A percentile compares a stretch with the other conserved stretches of the same genome.
Conservation (phyloP, 2,888 invertebrate genomes). For the Carpatolechia fugitivella region DNA sequence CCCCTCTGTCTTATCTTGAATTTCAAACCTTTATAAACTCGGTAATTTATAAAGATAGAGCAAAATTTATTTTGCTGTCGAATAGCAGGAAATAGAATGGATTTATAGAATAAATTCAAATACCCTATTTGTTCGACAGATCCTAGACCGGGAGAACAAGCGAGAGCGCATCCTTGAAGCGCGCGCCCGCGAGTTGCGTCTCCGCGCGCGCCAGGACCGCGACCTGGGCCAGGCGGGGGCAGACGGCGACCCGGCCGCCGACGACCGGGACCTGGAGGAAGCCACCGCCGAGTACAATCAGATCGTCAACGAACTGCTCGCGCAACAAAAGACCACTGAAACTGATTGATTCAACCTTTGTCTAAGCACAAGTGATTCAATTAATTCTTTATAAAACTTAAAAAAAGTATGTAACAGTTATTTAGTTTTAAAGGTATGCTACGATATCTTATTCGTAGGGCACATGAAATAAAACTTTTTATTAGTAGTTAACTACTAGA, state of each 20-base stretch:
- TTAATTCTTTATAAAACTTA: no score
- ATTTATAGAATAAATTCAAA: no score
- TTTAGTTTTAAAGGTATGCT: no score
- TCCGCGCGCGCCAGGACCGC: constrained; percentile 77
- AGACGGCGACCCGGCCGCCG: constrained; percentile 44
- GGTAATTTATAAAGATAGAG: no score
- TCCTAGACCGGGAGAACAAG: constrained; percentile 93
- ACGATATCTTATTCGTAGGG: no score
- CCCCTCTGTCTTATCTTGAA: no score
- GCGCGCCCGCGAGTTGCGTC: constrained; percentile 88
- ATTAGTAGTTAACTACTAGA: no score
- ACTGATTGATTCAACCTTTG: background rate
- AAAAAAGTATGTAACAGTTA: no score
- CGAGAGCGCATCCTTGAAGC: constrained; percentile 95
- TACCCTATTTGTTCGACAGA: constrained; percentile 69
- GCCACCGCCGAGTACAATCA: constrained; percentile 63
- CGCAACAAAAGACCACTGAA: constrained; percentile 37
- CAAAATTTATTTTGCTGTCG: no score
- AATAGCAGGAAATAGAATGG: no score
- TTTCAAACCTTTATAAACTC: no score
- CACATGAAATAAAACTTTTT: no score
- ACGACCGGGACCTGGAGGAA: constrained; percentile 61
- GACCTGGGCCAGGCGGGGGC: constrained; percentile 41
- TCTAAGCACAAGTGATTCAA: background rate
- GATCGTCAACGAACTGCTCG: constrained; percentile 50